Evolutionary conservation across 1,140 invertebrate genomes (phyloP), one percentile per base, ranked within the genome.

Genomic region (Aethina tumida): DNA sequence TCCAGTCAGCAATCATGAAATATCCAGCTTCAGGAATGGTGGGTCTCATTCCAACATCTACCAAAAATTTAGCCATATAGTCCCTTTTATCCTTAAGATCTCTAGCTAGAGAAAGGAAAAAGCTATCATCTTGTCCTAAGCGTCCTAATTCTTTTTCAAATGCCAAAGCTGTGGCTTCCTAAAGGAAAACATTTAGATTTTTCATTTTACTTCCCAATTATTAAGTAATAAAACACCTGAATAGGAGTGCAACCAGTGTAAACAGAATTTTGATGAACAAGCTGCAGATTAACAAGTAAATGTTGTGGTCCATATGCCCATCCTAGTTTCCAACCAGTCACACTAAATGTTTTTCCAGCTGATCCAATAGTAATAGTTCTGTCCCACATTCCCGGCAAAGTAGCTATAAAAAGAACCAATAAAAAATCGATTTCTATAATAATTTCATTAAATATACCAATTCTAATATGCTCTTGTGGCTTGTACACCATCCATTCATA

Each of bases 401-500:
- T 83, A n/a, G 87, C 91, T 88, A 48, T n/a, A n/a, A n/a, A n/a
- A 33, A 64, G 42, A 41, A 28, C 15, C 2, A 19, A 17, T 7
- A 16, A 2, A 27, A 6, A 21, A 22, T 24, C 20, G 27, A 29
- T 15, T 12, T 35, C n/a, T 22, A 10, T 36, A 18, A 7, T 41
- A 19, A 3, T 31, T 38, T 29, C 5, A 22, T 35, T 33, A 32
- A 33, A 31, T 33, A 19, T 51, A 59, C 58, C 55, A n/a, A 62
- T 62, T 45, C 58, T 44, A 15, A 59, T 55, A 65, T 97, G 95
- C 58, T 91, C 71, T 26, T 77, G 68, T 1, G 82, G 82, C 55
- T 85, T 74, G 58, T 88, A 98, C 12, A 92, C 82, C 50, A 99
- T 75, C 88, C 92, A 97, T 65, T 99, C 95, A 49, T 99, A 99